Conservation (phyloP, 2,888 invertebrate genomes). For the Quadroppia sp. region DNA sequence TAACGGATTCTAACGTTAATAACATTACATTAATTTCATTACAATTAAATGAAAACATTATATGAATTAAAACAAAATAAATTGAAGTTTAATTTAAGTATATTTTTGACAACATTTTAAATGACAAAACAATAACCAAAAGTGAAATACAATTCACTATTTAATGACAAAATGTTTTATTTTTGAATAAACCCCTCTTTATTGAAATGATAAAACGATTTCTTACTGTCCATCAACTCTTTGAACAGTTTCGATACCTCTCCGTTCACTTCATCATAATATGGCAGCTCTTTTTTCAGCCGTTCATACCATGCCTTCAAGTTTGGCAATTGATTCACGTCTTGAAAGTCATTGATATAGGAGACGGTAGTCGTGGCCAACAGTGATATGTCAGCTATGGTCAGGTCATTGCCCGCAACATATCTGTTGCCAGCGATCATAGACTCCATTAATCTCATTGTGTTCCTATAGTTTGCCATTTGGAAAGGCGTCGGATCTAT, state of each 20-base stretch:
- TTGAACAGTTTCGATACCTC: not conserved
- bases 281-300: conserved; percentile 18
- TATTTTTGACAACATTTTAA: too few relatives aligned
- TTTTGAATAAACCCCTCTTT: too few relatives aligned
- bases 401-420: conserved; percentile 9
- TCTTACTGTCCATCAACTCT: not conserved
- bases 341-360: not conserved
- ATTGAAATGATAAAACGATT: not conserved
- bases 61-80: too few relatives aligned
- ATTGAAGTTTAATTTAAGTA: too few relatives aligned
- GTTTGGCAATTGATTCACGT: not conserved
- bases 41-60: too few relatives aligned
- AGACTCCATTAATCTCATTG: not conserved
- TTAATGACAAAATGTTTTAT: too few relatives aligned
- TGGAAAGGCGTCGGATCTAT: too few relatives aligned
- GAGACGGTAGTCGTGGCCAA: conserved; percentile 3
- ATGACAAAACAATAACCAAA: too few relatives aligned
- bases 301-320: conserved; percentile 33
- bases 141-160: too few relatives aligned
- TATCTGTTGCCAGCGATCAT: not conserved
- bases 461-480: not conserved
- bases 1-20: too few relatives aligned
- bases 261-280: conserved; percentile 22
- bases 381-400: conserved; percentile 35
- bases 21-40: too few relatives aligned